phyloP scores from a whole-genome alignment of 92 coral and sea anemone species.

The Montipora capitata region DNA sequence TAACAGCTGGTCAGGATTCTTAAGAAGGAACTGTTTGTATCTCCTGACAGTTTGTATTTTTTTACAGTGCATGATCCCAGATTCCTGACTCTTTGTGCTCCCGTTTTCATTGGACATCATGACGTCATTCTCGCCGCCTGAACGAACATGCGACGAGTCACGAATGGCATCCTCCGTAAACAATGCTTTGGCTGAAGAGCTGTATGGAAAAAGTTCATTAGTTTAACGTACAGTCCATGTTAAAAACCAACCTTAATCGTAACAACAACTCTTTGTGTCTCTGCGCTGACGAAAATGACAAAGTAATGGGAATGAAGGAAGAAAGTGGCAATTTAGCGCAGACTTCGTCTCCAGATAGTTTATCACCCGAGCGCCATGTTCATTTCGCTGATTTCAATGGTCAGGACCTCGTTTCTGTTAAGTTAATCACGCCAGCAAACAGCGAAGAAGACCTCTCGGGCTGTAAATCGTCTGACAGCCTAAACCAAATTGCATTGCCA shows the following conservation, averaged over 20 bases:
- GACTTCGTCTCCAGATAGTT: conserved; percentile 36
- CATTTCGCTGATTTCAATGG: conserved; percentile 97
- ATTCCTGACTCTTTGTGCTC: neutral
- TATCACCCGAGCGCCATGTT: conserved; percentile 79
- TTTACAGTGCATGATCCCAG: no score
- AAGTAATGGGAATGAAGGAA: conserved; percentile 27
- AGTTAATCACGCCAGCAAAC: conserved; percentile 90
- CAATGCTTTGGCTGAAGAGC: neutral
- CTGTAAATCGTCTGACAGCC: conserved; percentile 33
- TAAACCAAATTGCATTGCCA: conserved; percentile 38
- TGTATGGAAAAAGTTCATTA: neutral
- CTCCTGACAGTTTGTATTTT: no score
- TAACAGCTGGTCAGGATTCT: no score
- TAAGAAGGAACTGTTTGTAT: no score
- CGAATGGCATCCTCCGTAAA: conserved; percentile 5
- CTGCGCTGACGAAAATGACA: neutral
- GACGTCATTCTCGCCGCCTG: conserved; percentile 26
- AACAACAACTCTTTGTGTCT: conserved; percentile 30
- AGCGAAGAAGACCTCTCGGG: conserved; percentile 87
- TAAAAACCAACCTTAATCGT: neutral
- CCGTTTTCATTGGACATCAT: neutral
- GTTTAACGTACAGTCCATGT: neutral
- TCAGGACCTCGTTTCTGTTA: conserved; percentile 90
- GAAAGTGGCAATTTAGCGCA: conserved; percentile 23
- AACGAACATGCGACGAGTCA: conserved; percentile 33